phyloP scores from a whole-genome alignment of 1,140 invertebrate species.

The Eurytemora carolleeae region DNA sequence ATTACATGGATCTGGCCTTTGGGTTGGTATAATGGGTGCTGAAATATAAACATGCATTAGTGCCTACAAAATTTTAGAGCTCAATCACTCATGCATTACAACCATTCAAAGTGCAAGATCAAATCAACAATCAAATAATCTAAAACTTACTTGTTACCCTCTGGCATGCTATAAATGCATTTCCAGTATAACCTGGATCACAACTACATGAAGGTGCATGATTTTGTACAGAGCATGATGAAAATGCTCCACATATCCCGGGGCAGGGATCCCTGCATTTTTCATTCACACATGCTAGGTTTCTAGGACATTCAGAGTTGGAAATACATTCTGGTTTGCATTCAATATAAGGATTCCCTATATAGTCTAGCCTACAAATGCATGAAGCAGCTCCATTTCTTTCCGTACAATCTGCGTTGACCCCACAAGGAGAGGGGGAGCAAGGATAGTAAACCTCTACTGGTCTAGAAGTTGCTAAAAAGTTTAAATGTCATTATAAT shows the following conservation, averaged over 20 bases:
- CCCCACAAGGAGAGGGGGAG: conserved; percentile 36
- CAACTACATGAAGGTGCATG: conserved; percentile 38
- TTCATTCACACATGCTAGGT: conserved; percentile 50
- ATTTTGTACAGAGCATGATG: conserved; percentile 64
- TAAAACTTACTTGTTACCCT: conserved; percentile 26
- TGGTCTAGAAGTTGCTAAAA: conserved; percentile 3
- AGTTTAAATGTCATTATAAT: not conserved
- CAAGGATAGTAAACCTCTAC: conserved; percentile 32
- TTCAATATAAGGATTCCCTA: conserved; percentile 32
- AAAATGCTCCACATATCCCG: conserved; percentile 23
- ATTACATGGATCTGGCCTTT: conserved; percentile 23
- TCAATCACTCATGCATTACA: too few relatives aligned
- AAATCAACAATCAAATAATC: conserved; percentile 15
- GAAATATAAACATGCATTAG: conserved; percentile 18
- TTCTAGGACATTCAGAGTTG: conserved; percentile 51
- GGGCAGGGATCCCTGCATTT: conserved; percentile 22
- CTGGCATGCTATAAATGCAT: conserved; percentile 38
- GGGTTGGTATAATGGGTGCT: conserved; percentile 21
- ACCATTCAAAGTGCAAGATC: too few relatives aligned
- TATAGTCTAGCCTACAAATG: conserved; percentile 38
- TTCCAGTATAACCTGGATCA: conserved; percentile 40
- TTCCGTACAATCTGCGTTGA: conserved; percentile 32
- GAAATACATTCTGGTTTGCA: conserved; percentile 44
- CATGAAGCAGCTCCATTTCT: conserved; percentile 17
- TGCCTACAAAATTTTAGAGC: too few relatives aligned